Conservation (phyloP, 2,888 invertebrate species). For the Ischnura elegans region DNA sequence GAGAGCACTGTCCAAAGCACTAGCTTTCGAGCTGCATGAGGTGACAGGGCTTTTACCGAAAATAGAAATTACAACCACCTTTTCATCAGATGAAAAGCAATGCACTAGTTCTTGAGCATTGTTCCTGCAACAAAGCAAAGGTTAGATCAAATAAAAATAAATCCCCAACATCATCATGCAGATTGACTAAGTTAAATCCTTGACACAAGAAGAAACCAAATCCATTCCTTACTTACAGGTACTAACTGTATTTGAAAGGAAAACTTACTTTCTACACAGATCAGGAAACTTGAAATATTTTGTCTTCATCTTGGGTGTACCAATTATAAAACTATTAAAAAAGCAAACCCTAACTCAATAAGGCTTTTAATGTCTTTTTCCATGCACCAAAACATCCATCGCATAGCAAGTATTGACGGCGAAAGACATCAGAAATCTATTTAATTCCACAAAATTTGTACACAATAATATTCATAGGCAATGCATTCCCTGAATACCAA, state of each 20-base stretch:
- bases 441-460: too few species aligned
- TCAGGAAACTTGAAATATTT: constrained; percentile 51
- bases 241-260: too few species aligned
- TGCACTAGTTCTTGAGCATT: constrained; percentile 20
- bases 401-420: not conserved
- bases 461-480: too few species aligned
- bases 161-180: not conserved
- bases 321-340: not conserved
- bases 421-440: too few species aligned
- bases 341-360: too few species aligned
- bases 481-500: too few species aligned
- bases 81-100: constrained; percentile 74
- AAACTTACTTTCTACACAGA: constrained; percentile 49
- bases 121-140: not conserved
- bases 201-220: not conserved
- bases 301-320: not conserved
- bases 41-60: constrained; percentile 86
- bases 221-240: not conserved
- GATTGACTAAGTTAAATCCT: not conserved
- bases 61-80: constrained; percentile 85
- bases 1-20: constrained; percentile 80
- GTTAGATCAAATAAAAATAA: not conserved
- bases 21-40: constrained; percentile 83
- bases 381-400: not conserved
- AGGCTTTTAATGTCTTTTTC: too few species aligned